Conservation (phyloP, 2,113 vertebrate species). For the Peromyscus maniculatus region DNA sequence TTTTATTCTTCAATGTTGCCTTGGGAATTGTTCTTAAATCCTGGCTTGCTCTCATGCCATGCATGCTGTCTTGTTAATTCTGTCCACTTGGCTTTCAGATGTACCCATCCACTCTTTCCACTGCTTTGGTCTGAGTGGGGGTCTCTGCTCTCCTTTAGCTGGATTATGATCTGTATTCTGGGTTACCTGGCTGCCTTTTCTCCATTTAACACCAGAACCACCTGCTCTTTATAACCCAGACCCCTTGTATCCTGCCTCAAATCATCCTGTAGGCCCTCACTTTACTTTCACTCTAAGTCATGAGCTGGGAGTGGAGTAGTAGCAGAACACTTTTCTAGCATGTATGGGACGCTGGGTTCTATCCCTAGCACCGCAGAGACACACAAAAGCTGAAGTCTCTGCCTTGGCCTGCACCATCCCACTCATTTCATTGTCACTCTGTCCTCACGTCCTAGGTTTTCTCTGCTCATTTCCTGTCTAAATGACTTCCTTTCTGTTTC, state of each 20-base stretch:
- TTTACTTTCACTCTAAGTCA: background rate
- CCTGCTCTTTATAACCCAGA: background rate
- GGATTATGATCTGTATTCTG: background rate
- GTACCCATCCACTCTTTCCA: too few species aligned
- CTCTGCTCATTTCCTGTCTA: background rate
- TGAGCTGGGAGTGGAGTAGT: too few species aligned
- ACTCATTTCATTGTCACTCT: accelerated
- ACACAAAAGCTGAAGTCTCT: background rate
- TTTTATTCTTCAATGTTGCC: background rate
- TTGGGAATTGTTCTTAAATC: background rate
- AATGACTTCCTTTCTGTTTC: background rate
- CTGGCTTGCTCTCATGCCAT: background rate
- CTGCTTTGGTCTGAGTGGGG: accelerated
- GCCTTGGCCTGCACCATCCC: accelerated
- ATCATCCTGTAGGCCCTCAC: background rate
- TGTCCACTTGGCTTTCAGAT: background rate
- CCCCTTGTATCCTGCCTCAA: background rate
- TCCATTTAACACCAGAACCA: background rate
- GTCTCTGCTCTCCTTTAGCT: background rate
- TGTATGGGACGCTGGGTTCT: background rate
- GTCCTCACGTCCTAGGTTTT: background rate
- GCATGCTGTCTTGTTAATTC: background rate
- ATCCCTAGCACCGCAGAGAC: background rate
- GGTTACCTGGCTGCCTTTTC: background rate
- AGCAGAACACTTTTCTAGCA: too few species aligned